Evolutionary conservation across 2,888 invertebrate species (phyloP), one percentile per base, ranked within the genome.

Genomic region (Bhutanitis thaidina): DNA sequence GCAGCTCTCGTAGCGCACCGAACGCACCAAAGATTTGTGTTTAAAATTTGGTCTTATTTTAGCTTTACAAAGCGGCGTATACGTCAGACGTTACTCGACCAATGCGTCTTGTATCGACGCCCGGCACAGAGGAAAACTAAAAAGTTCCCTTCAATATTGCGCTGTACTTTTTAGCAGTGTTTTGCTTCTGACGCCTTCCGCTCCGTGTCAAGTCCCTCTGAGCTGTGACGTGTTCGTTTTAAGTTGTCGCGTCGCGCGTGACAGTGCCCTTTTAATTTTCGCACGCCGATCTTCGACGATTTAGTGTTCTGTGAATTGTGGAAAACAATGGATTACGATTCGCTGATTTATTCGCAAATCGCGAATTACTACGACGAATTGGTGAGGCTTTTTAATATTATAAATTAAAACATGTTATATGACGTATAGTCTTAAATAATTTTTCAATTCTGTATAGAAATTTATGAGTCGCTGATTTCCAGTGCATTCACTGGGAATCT

Each of bases 311-410:
- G 55, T 59, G 63, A 27, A 20, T 14, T 60, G 57, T 43, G 60
- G 59, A 60, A 60, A 55, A 75, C 64, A 71, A 92, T 92, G 92
- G 92, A 92, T 91, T 92, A 92, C 90, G 92, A 93, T 63, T 90
- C 92, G 74, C 80, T 92, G 69, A 85, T 92, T 64, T 92, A 91
- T 77, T 91, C 92, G 63, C 92, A 92, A 54, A 90, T 92, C 53
- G 86, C 92, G 63, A 91, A 91, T 64, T 92, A 92, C 78, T 92
- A 92, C 70, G 92, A 92, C 67, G 90, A 91, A 53, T 66, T 91
- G 92, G 92, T 92, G 65, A 82, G 85, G 34, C 4, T 1, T 71
- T 56, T 47, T 25, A 27, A 20, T 20, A 20, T 20, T 20, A 20
- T 30, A 30, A 30, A 30, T 10, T 10, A 9, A 30, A 29, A 10